Evolutionary conservation across 2,797 vertebrate genomes (phyloP), one percentile per base, ranked within the genome.

Genomic region (Varecia variegata): DNA sequence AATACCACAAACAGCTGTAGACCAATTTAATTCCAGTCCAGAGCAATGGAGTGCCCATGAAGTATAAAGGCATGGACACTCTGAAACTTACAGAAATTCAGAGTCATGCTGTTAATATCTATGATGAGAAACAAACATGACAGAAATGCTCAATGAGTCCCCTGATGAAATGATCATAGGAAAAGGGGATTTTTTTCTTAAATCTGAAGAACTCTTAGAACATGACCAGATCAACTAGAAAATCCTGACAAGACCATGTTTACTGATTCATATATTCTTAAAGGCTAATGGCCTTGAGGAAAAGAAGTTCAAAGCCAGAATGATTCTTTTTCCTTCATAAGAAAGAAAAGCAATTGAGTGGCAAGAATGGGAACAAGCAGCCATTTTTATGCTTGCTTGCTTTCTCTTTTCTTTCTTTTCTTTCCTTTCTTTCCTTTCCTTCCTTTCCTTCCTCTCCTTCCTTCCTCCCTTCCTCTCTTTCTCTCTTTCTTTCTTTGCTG

Each of bases 101-200:
- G 81, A 90, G 40, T 93, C 84, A 85, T n/a, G 60, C 54, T 86
- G 45, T 56, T 92, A 50, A 60, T 86, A 56, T 56, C 90, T 65
- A 92, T 62, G 52, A 54, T 4, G 14, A 93, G 54, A 88, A 96
- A 82, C 56, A 73, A 85, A 93, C 35, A 83, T 23, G 56, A 80
- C 13, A 82, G 70, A 94, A 52, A 93, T 23, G 50, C 27, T 62
- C 45, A 40, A 56, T 50, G 85, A 92, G 60, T 52, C 56, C 30
- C 68, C 47, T 35, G 58, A 90, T 30, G 50, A 84, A 91, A 73
- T 2, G 7, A 38, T 50, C 68, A 60, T 3, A 94, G 38, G 27
- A 87, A 79, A 84, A 68, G 15, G 43, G 17, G 38, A 25, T 67
- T 56, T 83, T 30, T 80, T 62, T 54, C 68, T 43, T 60, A 18